phyloP scores from a whole-genome alignment of 2,113 vertebrate genomes.

The Rhynchomys soricoides region DNA sequence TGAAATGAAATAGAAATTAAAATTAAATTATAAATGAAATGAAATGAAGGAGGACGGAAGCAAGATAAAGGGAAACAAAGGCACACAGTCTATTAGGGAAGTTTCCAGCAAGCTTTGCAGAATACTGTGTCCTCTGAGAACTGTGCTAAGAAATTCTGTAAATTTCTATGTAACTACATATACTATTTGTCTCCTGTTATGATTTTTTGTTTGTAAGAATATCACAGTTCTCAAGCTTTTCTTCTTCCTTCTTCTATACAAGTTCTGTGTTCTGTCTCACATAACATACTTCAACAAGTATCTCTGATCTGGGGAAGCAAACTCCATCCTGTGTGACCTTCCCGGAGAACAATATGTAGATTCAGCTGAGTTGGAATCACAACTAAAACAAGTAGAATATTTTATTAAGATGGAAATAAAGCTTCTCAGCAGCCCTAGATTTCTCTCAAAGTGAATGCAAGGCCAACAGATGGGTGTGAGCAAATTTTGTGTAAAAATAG shows the following conservation, averaged over 20 bases:
- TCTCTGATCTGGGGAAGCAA: background rate
- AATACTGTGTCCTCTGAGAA: background rate
- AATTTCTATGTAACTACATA: background rate
- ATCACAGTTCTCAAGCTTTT: background rate
- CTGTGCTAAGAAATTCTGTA: background rate
- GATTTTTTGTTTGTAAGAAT: background rate
- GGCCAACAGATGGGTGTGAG: background rate
- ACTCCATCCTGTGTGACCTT: background rate
- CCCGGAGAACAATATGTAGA: background rate
- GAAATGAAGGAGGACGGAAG: background rate
- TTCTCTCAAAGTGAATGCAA: constrained; percentile 7
- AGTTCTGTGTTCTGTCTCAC: background rate
- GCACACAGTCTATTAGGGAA: background rate
- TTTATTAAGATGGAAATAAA: background rate
- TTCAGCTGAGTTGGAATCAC: background rate
- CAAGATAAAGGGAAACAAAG: background rate
- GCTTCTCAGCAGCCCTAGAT: background rate
- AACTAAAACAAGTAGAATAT: constrained; percentile 33
- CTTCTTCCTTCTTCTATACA: background rate
- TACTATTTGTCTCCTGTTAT: background rate
- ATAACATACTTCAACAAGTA: background rate
- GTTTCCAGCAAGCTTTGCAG: background rate
- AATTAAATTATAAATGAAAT: background rate
- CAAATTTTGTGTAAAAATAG: background rate
- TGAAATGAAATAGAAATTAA: background rate